Base-by-base conservation (phyloP, 2,113 vertebrate species). In the Oryzias curvinotus region DNA sequence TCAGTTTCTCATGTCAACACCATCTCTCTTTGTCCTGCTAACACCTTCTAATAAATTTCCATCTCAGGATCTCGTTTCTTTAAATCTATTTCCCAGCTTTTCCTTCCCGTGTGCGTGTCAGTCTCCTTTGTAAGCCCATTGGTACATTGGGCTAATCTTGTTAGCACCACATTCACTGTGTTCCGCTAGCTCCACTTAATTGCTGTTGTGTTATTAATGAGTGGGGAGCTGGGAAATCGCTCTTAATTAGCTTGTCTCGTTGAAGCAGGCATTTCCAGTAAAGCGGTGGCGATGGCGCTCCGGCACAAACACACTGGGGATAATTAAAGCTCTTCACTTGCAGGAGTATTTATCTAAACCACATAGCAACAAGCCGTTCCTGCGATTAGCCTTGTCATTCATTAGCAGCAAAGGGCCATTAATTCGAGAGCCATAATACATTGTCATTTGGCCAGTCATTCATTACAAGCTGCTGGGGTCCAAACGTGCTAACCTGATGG, bases 171-270 rank as follows among this genome's bases (percentile, higher is more conserved):
- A 91, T 88, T 89, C 83, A 69, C 89, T 87, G 87, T 92, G 92
- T 94, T 95, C 92, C 85, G 87, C 84, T 91, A 90, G 93, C 95
- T 94, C 93, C 93, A 94, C 92, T 95, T 98, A 95, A 98, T 97
- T 96, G 94, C 93, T 91, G 95, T 93, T 95, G 94, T 95, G 94
- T 94, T 96, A 94, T 97, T 96, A 98, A 96, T 98, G 96, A 97
- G 95, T 93, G 93, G 92, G 75, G 87, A 94, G 93, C 81, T 90
- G 92, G 94, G 94, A 90, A 96, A 96, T 96, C 60, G 94, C 95
- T 96, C 93, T 93, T 95, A 98, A 98, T 98, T 97, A 96, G 93
- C 95, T 95, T 92, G 94, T 94, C 91, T 93, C 94, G 93, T 96
- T 96, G 94, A 36, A 91, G 94, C 93, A 95, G 93, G 76, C 81